These are phyloP conservation scores for Heliconius melpomene DNA, from an alignment of 1,140 invertebrate genomes.

Conservation along the genomic window DNA sequence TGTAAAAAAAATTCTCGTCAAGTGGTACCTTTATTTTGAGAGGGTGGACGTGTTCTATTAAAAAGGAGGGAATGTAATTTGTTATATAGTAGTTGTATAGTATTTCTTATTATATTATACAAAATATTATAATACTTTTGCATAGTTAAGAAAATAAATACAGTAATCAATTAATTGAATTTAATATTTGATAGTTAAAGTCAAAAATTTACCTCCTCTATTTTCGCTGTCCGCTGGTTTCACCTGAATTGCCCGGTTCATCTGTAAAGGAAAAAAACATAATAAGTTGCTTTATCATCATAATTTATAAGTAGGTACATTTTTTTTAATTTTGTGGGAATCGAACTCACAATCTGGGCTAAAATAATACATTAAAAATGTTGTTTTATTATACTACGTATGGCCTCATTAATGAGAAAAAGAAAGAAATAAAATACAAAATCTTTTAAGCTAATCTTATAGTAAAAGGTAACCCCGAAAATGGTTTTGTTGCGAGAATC, in stretches of 20 bases:
- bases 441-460: too few relatives aligned
- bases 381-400: too few relatives aligned
- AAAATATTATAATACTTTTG: neutral
- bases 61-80: constrained; percentile 26
- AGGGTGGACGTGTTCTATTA: constrained; percentile 52
- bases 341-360: too few relatives aligned
- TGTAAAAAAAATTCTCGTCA: constrained; percentile 34
- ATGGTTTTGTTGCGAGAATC: neutral
- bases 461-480: neutral
- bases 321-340: too few relatives aligned
- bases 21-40: constrained; percentile 47
- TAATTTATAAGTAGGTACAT: too few relatives aligned
- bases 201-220: constrained; percentile 92
- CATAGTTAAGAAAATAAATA: neutral
- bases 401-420: too few relatives aligned
- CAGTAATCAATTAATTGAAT: too few relatives aligned
- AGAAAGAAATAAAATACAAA: too few relatives aligned
- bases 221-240: constrained; percentile 99
- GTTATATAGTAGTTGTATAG: neutral
- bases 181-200: neutral
- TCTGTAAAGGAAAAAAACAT: constrained; percentile 86
- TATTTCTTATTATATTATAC: neutral
- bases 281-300: too few relatives aligned
- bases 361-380: too few relatives aligned
- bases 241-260: constrained; percentile 99